Evolutionary conservation across 64 coral and sea anemone species (phyloP), one percentile per base, ranked within the genome.

Genomic region (Montipora cactus): DNA sequence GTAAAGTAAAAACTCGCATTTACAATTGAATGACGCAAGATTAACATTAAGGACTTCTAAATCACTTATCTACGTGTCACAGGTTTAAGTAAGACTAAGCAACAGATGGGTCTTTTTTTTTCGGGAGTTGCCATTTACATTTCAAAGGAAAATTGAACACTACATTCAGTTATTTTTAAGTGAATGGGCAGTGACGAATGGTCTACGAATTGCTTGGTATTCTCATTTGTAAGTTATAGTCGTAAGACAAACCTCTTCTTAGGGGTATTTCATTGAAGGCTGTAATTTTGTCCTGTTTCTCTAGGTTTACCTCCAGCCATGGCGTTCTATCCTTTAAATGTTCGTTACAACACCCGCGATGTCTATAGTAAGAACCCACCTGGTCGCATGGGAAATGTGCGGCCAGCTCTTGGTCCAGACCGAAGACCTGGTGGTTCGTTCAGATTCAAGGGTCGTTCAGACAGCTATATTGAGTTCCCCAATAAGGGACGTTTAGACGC

Each of bases 381-480:
- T 9, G 92, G 92, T 12, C 82, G 92, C 61, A 88, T 93, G 83
- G 92, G 74, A 22, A 93, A 93, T 75, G 69, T 93, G 61, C 92
- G 92, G 14, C 92, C 92, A 58, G 92, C 59, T 16, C 5, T 93
- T 22, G 92, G 92, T 45, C 92, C 92, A 81, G 92, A 93, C 62
- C 67, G 77, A 19, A 57, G 80, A 55, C n/a, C 84, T 88, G 92
- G 92, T 47, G 92, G 92, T 11, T 88, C 92, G 67, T 49, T 93
- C 47, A 87, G 84, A 51, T 93, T 93, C 19, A 93, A 93, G 49
- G 92, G 92, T 67, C 92, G 92, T 49, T 64, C 59, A 14, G 83
- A 93, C 92, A 93, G 92, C 59, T 93, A 93, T 67, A 93, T 93
- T 4, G 89, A 98, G 47, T 98, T 98, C 70, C 96, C 89, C 0